phyloP scores from a whole-genome alignment of 2,888 invertebrate genomes.

The Parasteatoda lunata region DNA sequence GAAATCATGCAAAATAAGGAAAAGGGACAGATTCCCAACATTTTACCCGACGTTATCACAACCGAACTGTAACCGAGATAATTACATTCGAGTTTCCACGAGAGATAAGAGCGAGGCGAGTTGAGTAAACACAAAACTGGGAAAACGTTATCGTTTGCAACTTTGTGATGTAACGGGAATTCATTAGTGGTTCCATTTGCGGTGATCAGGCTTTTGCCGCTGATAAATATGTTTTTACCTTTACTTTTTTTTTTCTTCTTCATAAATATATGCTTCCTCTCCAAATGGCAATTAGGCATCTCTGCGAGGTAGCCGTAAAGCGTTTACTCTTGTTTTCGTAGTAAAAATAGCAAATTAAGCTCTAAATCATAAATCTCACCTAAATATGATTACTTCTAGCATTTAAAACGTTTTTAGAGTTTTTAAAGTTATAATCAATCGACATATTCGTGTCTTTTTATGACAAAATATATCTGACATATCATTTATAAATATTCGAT shows the following conservation, averaged over 20 bases:
- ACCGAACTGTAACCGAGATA: background rate
- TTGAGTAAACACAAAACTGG: conserved; percentile 1
- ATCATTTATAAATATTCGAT: too few relatives aligned
- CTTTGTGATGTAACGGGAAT: background rate
- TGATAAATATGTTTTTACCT: background rate
- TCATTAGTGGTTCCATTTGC: background rate
- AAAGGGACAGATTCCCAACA: background rate
- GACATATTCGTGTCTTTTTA: too few relatives aligned
- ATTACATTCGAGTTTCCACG: background rate
- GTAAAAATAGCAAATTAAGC: too few relatives aligned
- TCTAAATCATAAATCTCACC: too few relatives aligned
- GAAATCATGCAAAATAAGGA: conserved; percentile 10
- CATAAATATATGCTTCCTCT: background rate
- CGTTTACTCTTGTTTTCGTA: too few relatives aligned
- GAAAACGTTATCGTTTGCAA: conserved; percentile 3
- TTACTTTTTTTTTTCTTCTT: background rate
- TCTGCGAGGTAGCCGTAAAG: background rate
- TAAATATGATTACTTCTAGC: too few relatives aligned
- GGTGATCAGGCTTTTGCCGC: background rate
- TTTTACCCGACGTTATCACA: conserved; percentile 5
- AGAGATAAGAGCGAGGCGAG: background rate
- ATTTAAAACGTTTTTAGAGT: too few relatives aligned
- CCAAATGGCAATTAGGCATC: background rate
- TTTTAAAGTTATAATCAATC: too few relatives aligned
- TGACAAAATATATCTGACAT: too few relatives aligned